Evolutionary conservation across 1,140 invertebrate species (phyloP), one percentile per base, ranked within the genome.

Genomic region (Varroa destructor): DNA sequence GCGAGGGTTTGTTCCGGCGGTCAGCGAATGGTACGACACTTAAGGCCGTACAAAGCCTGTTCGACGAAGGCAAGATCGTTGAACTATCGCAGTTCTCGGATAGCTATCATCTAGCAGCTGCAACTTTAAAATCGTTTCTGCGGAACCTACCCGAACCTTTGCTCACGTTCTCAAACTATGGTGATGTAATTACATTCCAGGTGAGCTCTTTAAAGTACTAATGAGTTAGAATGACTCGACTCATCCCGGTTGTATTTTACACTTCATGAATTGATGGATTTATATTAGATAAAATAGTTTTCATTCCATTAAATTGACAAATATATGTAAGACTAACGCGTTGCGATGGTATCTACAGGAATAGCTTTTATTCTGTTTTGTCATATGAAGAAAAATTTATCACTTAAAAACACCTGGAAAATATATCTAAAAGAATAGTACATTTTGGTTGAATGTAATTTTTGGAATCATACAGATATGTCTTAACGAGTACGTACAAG

Each of bases 121-220:
- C 95, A 51, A 83, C 96, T 73, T 81, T 98, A 25, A 98, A 97
- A 81, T 92, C 90, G 71, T 97, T 97, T 82, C 84, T 97, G 0
- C 82, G 93, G 46, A 93, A 97, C 79, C 81, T 98, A 56, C 87
- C 91, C 74, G 93, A 97, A 79, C 94, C 95, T 0, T 80, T 98
- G 3, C 84, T 98, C 78, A 97, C 94, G 0, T 97, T 88, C 81
- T 90, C 96, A 72, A 82, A 97, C 0, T 96, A 93, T 79, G 92
- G 97, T 77, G 91, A 96, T 80, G 89, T 97, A 51, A 86, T 91
- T 43, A 86, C 89, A 75, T 93, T 97, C 80, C 89, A 93, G 55
- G 74, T 74, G 71, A 72, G 72, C 12, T 72, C 74, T 25, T 6
- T 56, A 67, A 2, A 57, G 55, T 8, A 12, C 73, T 46, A 12